Conservation (phyloP, 2,797 vertebrate genomes). For the Brachyalestes nurse region DNA sequence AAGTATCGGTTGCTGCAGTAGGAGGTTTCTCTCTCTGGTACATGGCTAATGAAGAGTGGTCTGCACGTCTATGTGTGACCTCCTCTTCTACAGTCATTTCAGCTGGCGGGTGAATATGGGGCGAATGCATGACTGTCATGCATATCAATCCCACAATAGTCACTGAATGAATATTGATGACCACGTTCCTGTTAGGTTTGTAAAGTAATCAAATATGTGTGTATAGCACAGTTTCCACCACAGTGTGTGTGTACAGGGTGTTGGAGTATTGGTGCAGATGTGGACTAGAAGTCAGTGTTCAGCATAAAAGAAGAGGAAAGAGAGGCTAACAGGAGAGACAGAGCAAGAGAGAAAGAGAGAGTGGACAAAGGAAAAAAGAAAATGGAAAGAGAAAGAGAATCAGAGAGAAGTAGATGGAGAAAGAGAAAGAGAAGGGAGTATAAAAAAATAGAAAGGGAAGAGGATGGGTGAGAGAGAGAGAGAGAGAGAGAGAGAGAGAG, state of each 20-base stretch:
- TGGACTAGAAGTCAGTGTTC: not conserved
- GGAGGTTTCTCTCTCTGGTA: conserved; percentile 16
- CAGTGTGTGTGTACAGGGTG: not conserved
- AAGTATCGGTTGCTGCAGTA: conserved; percentile 18
- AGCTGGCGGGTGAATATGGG: conserved; percentile 10
- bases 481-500: conserved; percentile 4
- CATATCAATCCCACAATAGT: conserved; percentile 26
- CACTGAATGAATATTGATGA: conserved; percentile 41
- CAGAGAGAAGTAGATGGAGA: not conserved
- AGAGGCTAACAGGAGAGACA: not conserved
- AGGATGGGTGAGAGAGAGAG: not conserved
- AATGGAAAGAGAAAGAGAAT: not conserved
- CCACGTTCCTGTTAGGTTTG: not conserved
- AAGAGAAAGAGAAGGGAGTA: not conserved
- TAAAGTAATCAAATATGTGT: not conserved
- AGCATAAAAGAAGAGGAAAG: not conserved
- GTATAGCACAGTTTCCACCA: too few relatives aligned
- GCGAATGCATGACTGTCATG: conserved; percentile 11
- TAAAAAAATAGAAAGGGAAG: not conserved
- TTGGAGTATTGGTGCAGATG: not conserved
- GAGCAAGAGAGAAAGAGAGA: not conserved
- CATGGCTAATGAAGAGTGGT: conserved; percentile 29
- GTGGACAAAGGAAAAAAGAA: not conserved
- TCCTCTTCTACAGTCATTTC: conserved; percentile 2
- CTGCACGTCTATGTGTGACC: conserved; percentile 17